These are phyloP conservation scores for Blomia tropicalis DNA, from an alignment of 2,888 invertebrate genomes.

Conservation along the genomic window DNA sequence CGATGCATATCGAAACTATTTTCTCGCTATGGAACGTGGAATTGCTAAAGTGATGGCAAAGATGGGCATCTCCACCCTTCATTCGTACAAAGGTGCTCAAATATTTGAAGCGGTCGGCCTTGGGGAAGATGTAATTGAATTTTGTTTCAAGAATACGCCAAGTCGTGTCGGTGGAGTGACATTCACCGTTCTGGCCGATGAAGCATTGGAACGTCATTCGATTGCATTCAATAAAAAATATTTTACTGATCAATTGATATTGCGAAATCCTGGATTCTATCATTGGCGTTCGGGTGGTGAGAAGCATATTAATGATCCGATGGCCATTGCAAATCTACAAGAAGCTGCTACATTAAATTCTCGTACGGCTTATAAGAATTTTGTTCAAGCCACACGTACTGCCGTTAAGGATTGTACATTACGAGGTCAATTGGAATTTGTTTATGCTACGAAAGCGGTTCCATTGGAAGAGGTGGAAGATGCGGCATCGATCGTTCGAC, in stretches of 20 bases:
- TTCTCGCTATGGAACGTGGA: constrained; percentile 76
- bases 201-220: constrained; percentile 63
- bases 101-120: constrained; percentile 97
- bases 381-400: constrained; percentile 67
- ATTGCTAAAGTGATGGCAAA: constrained; percentile 84
- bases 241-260: constrained; percentile 53
- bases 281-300: constrained; percentile 96
- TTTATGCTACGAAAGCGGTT: constrained; percentile 57
- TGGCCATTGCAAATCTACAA: constrained; percentile 58
- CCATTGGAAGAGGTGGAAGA: constrained; percentile 76
- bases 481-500: constrained; percentile 81
- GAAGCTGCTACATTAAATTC: constrained; percentile 73
- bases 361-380: constrained; percentile 62
- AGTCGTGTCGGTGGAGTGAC: constrained; percentile 71
- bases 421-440: constrained; percentile 78
- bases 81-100: constrained; percentile 96
- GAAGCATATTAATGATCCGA: constrained; percentile 91
- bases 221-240: constrained; percentile 50
- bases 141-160: constrained; percentile 68
- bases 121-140: constrained; percentile 74
- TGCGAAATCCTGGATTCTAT: constrained; percentile 76
- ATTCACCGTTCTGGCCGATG: constrained; percentile 68
- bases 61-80: constrained; percentile 97
- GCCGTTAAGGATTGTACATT: constrained; percentile 70
- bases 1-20: constrained; percentile 66